Evolutionary conservation across 2,113 vertebrate species (phyloP).

Genomic region (Gymnogyps californianus): DNA sequence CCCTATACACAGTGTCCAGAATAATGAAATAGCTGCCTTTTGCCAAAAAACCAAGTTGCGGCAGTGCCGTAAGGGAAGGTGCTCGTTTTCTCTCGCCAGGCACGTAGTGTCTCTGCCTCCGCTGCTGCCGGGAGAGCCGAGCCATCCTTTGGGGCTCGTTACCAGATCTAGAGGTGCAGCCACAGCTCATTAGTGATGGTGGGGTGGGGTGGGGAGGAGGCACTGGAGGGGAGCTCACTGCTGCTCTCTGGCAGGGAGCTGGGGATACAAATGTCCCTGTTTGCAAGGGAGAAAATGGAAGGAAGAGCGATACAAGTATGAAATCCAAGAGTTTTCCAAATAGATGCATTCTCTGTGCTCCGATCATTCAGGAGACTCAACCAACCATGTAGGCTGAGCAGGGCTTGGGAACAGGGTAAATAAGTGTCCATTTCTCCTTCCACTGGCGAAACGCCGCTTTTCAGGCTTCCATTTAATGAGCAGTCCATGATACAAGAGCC

Average conservation of each 20-base stretch:
- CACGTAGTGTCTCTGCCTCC: neutral
- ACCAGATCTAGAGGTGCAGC: neutral
- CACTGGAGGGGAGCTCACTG: neutral
- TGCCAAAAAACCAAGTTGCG: constrained; percentile 12
- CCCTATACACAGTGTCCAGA: neutral
- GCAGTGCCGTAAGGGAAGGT: neutral
- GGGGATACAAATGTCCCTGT: neutral
- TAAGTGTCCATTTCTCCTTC: neutral
- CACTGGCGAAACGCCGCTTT: neutral
- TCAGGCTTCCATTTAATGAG: neutral
- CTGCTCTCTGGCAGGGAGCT: neutral
- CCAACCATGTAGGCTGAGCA: neutral
- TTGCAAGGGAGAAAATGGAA: neutral
- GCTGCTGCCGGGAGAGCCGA: neutral
- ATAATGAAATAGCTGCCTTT: constrained; percentile 20
- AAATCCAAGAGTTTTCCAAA: neutral
- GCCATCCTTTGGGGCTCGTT: neutral
- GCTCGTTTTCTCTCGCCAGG: neutral
- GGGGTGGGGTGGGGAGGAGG: neutral
- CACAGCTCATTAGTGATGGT: neutral
- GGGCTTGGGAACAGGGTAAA: neutral
- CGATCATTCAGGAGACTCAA: neutral
- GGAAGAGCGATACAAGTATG: neutral
- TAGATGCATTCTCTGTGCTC: neutral
- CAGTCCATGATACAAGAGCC: neutral